These are phyloP conservation scores for Xestoiulus laeticollis DNA, from an alignment of 2,888 invertebrate genomes.

Conservation along the genomic window DNA sequence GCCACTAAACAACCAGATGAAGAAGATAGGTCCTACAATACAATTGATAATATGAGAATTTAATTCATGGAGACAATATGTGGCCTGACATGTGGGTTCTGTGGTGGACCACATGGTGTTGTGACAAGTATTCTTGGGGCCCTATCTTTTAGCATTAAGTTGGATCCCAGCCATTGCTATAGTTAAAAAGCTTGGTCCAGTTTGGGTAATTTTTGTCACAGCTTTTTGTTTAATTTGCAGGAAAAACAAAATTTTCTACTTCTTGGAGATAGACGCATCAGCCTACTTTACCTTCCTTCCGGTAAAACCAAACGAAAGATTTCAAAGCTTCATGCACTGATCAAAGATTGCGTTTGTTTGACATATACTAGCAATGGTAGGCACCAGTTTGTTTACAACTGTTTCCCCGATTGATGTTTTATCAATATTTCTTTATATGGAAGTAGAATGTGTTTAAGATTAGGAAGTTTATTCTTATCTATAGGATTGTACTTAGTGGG, in stretches of 20 bases:
- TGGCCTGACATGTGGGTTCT: too few species aligned
- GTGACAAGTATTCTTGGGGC: too few species aligned
- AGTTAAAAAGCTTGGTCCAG: too few species aligned
- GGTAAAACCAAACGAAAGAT: slow-evolving; percentile 43
- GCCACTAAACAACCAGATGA: too few species aligned
- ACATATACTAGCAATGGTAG: slow-evolving; percentile 46
- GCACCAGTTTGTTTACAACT: background rate
- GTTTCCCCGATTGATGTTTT: background rate
- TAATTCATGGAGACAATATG: too few species aligned
- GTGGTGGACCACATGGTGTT: too few species aligned
- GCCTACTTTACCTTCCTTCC: slow-evolving; percentile 42
- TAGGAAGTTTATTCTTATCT: background rate
- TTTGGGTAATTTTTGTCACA: too few species aligned
- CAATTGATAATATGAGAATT: too few species aligned
- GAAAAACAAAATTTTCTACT: slow-evolving; percentile 42
- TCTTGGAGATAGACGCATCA: background rate
- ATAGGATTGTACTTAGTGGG: slow-evolving; percentile 32
- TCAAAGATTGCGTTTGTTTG: slow-evolving; percentile 49
- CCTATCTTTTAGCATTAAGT: too few species aligned
- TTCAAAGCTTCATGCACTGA: slow-evolving; percentile 12
- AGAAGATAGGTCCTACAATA: too few species aligned
- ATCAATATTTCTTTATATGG: background rate
- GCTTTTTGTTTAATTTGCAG: too few species aligned
- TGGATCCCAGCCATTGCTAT: too few species aligned
- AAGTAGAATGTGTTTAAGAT: background rate